phyloP scores from a whole-genome alignment of 2,888 invertebrate genomes.

The Drosophila mayaguana region DNA sequence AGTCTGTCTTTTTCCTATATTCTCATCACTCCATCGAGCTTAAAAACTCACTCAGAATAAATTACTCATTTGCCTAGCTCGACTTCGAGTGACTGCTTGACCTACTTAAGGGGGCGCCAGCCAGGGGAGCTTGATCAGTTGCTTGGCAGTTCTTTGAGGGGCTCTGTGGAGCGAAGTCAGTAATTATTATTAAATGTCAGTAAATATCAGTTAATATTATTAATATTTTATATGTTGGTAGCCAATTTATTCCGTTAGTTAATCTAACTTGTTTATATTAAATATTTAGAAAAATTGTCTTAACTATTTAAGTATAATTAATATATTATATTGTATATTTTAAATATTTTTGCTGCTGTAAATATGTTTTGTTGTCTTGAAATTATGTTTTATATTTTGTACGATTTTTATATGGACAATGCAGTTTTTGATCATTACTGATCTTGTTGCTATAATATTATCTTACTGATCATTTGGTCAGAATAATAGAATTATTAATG shows the following conservation, averaged over 20 bases:
- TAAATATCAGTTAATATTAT: no score
- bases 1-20: no score
- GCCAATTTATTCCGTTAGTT: neutral
- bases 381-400: no score
- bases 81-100: no score
- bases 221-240: neutral
- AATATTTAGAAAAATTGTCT: neutral
- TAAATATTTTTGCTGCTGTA: neutral
- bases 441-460: no score
- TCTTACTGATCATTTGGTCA: no score
- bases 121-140: neutral
- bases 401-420: no score
- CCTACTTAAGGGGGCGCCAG: neutral
- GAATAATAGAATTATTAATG: no score
- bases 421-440: no score
- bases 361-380: no score
- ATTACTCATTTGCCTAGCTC: neutral
- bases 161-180: neutral
- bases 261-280: neutral
- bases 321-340: neutral
- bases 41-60: neutral
- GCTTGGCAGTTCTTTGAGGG: neutral
- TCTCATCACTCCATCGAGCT: neutral
- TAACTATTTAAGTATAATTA: no score
- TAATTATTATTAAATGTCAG: neutral